Percentiles rank a stretch among this genome's conserved stretches.
These are phyloP conservation scores for Notarius quadriscutis DNA, from an alignment of 2,113 vertebrate genomes.

Conservation along the genomic window DNA sequence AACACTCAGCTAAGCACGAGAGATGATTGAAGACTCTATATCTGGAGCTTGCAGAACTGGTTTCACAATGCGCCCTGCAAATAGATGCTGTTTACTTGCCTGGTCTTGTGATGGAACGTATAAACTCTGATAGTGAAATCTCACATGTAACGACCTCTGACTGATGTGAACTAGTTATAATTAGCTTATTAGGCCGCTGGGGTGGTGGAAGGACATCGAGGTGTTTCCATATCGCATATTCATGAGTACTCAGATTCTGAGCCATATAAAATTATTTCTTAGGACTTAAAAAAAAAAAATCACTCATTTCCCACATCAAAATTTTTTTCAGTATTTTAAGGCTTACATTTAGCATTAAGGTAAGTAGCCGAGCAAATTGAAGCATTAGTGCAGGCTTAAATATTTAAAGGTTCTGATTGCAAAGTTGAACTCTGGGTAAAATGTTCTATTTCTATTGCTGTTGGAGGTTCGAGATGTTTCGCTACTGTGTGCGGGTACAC, in stretches of 20 bases:
- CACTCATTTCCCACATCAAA: no score
- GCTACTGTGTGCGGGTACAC: no score
- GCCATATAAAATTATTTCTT: background rate
- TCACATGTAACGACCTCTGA: background rate
- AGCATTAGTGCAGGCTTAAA: background rate
- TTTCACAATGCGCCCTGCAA: slow-evolving; percentile 25
- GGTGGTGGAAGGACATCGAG: background rate
- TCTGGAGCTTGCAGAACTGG: slow-evolving; percentile 24
- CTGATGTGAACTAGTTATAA: background rate
- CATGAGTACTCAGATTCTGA: background rate
- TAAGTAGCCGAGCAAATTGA: background rate
- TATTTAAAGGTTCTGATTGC: background rate
- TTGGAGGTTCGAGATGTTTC: no score
- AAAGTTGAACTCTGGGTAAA: no score
- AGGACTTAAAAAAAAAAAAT: background rate
- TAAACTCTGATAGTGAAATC: background rate
- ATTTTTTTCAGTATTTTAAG: no score
- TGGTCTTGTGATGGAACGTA: slow-evolving; percentile 25
- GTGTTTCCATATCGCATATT: background rate
- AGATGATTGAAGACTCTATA: background rate
- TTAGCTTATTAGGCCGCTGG: background rate
- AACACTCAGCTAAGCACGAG: background rate
- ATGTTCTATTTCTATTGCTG: no score
- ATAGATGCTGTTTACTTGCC: slow-evolving; percentile 20
- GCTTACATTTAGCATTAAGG: background rate